phyloP scores from a whole-genome alignment of 2,113 vertebrate genomes.

The Rhipidura dahli region DNA sequence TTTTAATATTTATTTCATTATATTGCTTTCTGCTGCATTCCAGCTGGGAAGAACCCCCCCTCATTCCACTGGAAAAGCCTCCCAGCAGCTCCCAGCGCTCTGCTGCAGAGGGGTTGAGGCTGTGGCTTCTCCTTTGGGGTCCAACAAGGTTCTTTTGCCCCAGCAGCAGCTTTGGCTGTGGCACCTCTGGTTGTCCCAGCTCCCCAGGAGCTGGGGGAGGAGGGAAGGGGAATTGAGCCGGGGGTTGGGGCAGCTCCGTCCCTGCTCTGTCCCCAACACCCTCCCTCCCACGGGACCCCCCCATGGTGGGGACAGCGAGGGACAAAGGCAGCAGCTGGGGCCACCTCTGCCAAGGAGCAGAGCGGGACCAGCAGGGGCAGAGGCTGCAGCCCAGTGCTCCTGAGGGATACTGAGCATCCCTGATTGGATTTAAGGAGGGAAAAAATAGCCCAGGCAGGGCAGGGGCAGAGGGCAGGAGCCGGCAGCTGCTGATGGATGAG shows the following conservation, averaged over 20 bases:
- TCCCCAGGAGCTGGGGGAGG: not conserved
- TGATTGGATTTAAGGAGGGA: not conserved
- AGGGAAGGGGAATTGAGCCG: accelerated
- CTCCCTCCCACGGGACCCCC: not conserved
- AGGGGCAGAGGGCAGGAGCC: not conserved
- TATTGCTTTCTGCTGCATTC: not conserved
- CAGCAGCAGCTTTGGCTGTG: not conserved
- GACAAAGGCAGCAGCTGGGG: not conserved
- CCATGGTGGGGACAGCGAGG: accelerated
- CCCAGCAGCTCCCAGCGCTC: not conserved
- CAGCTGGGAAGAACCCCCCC: not conserved
- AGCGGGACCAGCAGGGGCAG: not conserved
- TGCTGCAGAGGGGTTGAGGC: not conserved
- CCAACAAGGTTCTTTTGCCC: not conserved
- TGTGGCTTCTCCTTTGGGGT: not conserved
- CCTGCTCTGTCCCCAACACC: not conserved
- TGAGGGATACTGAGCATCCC: not conserved
- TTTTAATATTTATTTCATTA: not conserved
- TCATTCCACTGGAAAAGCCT: not conserved
- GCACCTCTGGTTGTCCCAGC: not conserved
- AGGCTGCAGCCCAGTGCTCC: not conserved
- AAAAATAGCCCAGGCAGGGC: not conserved
- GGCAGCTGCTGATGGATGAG: not conserved
- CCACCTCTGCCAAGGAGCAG: not conserved
- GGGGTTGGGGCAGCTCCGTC: not conserved